Conservation (phyloP, 2,888 invertebrate species). For the Meandrusa payeni region DNA sequence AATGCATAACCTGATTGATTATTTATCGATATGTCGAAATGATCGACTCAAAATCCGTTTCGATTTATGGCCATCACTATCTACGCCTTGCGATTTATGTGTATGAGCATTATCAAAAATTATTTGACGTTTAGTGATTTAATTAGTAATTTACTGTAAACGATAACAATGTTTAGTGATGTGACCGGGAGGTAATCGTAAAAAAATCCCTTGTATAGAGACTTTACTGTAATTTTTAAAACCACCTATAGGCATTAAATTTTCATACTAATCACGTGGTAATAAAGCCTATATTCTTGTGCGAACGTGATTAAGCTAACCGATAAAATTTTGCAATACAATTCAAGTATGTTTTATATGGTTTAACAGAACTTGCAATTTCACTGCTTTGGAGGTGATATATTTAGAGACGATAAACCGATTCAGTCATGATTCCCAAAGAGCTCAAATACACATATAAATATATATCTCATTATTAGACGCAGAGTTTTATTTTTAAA, state of each 20-base stretch:
- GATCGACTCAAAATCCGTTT: constrained; percentile 18
- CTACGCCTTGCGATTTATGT: constrained; percentile 47
- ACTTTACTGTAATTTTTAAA: constrained; percentile 1
- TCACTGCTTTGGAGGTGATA: too few species aligned
- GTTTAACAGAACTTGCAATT: background rate
- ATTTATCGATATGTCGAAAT: constrained; percentile 25
- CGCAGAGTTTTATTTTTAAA: too few species aligned
- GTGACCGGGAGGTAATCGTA: constrained; percentile 25
- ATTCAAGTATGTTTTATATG: background rate
- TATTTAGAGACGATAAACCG: too few species aligned
- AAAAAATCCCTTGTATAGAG: constrained; percentile 24
- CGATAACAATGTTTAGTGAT: constrained; percentile 46
- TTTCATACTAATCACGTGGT: background rate
- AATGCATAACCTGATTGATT: too few species aligned
- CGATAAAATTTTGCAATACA: background rate
- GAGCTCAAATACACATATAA: too few species aligned
- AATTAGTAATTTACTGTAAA: constrained; percentile 56
- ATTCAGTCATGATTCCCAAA: too few species aligned
- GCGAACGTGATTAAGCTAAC: background rate
- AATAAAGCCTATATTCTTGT: background rate
- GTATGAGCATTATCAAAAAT: constrained; percentile 51
- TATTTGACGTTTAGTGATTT: constrained; percentile 52
- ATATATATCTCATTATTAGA: too few species aligned
- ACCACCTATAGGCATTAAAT: background rate
- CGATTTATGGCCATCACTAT: constrained; percentile 45